phyloP scores from a whole-genome alignment of 2,797 vertebrate genomes.

The Eulemur albifrons region DNA sequence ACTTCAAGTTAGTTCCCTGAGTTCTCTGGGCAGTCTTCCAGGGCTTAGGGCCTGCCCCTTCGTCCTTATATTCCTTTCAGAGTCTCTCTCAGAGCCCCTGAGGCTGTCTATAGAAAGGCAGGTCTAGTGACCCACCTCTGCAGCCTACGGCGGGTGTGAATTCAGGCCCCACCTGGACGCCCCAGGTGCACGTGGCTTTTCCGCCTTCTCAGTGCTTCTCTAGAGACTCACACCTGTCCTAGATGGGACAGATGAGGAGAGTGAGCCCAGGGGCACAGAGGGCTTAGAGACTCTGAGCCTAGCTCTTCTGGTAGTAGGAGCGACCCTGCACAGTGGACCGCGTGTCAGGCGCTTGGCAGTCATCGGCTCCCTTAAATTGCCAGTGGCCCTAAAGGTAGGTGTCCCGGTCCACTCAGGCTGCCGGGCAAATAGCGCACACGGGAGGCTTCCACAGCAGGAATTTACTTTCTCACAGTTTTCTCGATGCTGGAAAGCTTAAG shows the following conservation, averaged over 20 bases:
- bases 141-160: no score
- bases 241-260: not conserved
- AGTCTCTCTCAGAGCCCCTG: not conserved
- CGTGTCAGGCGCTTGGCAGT: not conserved
- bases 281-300: not conserved
- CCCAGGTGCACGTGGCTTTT: not conserved
- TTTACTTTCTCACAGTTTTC: not conserved
- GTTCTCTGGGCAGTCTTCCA: not conserved
- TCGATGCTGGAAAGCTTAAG: not conserved
- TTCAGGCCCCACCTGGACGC: not conserved
- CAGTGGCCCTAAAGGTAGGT: not conserved
- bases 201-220: not conserved
- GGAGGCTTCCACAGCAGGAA: not conserved
- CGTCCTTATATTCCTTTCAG: not conserved
- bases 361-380: not conserved
- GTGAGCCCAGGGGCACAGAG: accelerated
- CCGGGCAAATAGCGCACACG: not conserved
- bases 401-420: not conserved
- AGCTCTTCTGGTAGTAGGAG: not conserved
- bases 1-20: not conserved
- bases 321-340: no score
- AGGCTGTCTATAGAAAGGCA: no score
- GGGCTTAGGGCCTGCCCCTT: no score
- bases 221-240: not conserved
- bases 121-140: not conserved